phyloP scores from a whole-genome alignment of 2,888 invertebrate genomes.

The Coelogynopora nodosa region DNA sequence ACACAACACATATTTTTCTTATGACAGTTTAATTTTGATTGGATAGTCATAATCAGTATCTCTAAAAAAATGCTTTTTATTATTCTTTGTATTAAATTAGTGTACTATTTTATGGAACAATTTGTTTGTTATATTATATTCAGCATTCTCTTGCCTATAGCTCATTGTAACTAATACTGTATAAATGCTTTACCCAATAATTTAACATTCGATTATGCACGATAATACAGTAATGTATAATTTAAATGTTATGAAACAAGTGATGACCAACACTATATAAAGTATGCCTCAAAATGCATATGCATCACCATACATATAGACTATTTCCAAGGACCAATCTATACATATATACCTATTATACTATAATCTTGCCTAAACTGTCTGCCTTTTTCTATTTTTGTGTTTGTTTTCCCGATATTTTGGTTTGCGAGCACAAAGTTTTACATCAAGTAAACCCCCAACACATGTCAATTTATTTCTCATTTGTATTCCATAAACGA shows the following conservation, averaged over 20 bases:
- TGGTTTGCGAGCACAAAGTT: background rate
- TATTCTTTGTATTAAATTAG: background rate
- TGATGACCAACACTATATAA: too few relatives aligned
- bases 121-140: too few relatives aligned
- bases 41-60: background rate
- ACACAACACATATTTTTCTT: background rate
- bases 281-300: too few relatives aligned
- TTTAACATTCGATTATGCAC: too few relatives aligned
- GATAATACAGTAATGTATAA: too few relatives aligned
- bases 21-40: background rate
- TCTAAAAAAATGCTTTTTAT: background rate
- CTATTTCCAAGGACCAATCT: background rate
- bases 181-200: too few relatives aligned
- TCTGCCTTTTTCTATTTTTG: background rate
- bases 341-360: background rate
- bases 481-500: background rate
- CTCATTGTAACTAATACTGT: too few relatives aligned
- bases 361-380: background rate
- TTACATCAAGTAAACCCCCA: background rate
- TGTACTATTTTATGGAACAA: too few relatives aligned
- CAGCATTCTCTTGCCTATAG: too few relatives aligned
- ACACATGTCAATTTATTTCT: background rate
- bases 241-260: too few relatives aligned
- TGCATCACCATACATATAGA: too few relatives aligned
- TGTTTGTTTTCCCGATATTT: background rate